Conservation (phyloP, 1,140 invertebrate genomes). For the Archegozetes longisetosus region DNA sequence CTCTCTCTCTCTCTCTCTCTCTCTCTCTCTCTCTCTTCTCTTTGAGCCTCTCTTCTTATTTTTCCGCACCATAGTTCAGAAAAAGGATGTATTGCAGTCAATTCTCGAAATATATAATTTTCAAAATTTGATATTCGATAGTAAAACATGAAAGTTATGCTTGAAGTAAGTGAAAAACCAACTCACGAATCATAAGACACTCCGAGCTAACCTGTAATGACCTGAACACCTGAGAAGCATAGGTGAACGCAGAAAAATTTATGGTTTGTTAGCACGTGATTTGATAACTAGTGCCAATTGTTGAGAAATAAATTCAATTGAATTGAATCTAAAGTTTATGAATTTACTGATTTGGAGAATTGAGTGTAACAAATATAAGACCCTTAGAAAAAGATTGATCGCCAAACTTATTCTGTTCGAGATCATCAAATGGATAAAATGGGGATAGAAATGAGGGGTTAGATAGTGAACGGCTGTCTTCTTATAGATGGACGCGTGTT, state of each 20-base stretch:
- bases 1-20: background rate
- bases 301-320: background rate
- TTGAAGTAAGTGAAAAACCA: too few species aligned
- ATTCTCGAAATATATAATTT: too few species aligned
- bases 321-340: background rate
- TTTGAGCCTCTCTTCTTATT: background rate
- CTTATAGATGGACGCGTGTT: background rate
- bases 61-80: background rate
- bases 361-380: too few species aligned
- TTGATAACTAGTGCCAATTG: constrained; percentile 8
- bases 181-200: background rate
- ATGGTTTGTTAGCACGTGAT: too few species aligned
- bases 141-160: too few species aligned
- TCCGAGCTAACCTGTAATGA: background rate
- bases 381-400: background rate
- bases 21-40: background rate
- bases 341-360: background rate
- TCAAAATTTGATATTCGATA: too few species aligned
- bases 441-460: background rate
- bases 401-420: background rate
- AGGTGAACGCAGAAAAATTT: constrained; percentile 1
- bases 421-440: background rate
- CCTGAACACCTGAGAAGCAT: background rate
- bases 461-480: background rate
- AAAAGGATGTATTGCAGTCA: too few species aligned